Percentiles rank a stretch among this genome's conserved stretches.
Conservation (phyloP, 2,888 invertebrate species). For the Erynnis tages region DNA sequence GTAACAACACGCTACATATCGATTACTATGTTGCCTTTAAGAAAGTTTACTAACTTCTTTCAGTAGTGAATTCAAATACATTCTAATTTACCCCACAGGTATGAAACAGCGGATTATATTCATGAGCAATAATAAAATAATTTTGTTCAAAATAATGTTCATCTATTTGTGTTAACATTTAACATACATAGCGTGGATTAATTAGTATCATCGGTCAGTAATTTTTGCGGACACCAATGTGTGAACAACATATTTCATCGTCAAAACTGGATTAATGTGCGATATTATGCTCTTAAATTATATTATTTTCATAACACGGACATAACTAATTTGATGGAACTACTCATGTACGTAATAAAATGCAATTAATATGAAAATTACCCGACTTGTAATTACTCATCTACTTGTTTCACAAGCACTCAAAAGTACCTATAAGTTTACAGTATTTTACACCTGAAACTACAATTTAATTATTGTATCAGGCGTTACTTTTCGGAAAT, state of each 20-base stretch:
- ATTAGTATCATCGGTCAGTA: slow-evolving; percentile 24
- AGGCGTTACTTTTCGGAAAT: too few species aligned
- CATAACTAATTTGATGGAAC: slow-evolving; percentile 36
- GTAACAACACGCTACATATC: too few species aligned
- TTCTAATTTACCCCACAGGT: too few species aligned
- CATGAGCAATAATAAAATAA: too few species aligned
- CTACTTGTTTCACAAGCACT: neutral
- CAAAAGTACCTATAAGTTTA: too few species aligned
- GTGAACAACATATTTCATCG: slow-evolving; percentile 35
- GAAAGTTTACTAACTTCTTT: too few species aligned
- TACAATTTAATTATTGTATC: too few species aligned
- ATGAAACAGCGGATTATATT: too few species aligned
- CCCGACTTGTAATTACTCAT: neutral
- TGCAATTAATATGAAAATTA: slow-evolving; percentile 51
- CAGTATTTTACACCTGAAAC: too few species aligned
- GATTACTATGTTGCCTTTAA: too few species aligned
- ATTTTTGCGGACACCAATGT: slow-evolving; percentile 32
- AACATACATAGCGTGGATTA: slow-evolving; percentile 10
- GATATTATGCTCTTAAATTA: slow-evolving; percentile 38
- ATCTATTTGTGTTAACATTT: slow-evolving; percentile 7
- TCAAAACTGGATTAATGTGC: slow-evolving; percentile 37
- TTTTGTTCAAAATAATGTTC: neutral
- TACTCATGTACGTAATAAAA: slow-evolving; percentile 43
- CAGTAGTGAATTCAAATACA: too few species aligned
- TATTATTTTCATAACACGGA: slow-evolving; percentile 34